Percentiles rank a stretch among this genome's conserved stretches.
These are phyloP conservation scores for Erebia ligea DNA, from an alignment of 2,888 invertebrate species.

Conservation along the genomic window DNA sequence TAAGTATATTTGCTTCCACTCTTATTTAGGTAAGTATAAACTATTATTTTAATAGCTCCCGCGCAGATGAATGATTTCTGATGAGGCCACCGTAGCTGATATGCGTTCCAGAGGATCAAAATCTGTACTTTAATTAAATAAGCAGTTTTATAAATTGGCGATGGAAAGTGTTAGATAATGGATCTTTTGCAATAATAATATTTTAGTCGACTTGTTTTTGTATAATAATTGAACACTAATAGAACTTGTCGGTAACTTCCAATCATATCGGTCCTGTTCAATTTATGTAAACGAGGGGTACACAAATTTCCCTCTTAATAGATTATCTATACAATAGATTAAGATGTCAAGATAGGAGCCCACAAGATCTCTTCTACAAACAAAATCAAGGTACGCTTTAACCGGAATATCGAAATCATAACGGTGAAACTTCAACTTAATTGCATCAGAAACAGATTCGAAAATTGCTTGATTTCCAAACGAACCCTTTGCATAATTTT, in stretches of 20 bases:
- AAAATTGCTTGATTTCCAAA: not conserved
- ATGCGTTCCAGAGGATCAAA: no score
- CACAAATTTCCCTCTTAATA: conserved; percentile 8
- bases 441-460: not conserved
- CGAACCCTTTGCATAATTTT: conserved; percentile 15
- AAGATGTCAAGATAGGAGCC: conserved; percentile 14
- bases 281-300: conserved; percentile 9
- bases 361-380: conserved; percentile 21
- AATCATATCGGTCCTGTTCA: not conserved
- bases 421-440: conserved; percentile 1
- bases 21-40: no score
- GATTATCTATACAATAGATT: conserved; percentile 20
- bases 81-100: no score
- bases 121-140: no score
- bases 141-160: no score
- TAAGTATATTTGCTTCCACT: no score
- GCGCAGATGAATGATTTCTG: no score
- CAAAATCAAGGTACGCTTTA: conserved; percentile 21
- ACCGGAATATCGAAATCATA: not conserved
- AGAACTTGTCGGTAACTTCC: conserved; percentile 2
- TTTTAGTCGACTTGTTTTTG: no score
- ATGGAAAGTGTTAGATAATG: no score
- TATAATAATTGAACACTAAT: not conserved
- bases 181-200: no score
- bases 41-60: no score